Evolutionary conservation across 2,113 vertebrate species (phyloP), one percentile per base, ranked within the genome.

Genomic region (Mormyrus lacerda): DNA sequence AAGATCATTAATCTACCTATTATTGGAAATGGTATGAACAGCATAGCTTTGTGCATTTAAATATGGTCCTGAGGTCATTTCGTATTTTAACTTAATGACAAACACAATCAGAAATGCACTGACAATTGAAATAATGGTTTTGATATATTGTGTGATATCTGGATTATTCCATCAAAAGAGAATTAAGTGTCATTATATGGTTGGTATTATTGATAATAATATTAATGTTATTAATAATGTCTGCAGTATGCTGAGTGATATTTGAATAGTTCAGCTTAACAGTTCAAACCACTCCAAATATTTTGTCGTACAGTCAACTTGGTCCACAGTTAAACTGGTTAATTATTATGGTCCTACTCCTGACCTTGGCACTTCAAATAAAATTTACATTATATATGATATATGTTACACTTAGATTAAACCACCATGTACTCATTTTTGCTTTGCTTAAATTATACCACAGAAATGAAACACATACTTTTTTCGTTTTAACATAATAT

Each of bases 1-100:
- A 93, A 95, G 94, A 94, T 90, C 35, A 65, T 27, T 35, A 51
- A 15, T 69, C 69, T 24, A 73, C 31, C n/a, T 7, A 85, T 50
- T 42, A 58, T 35, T 55, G 50, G 55, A 61, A 61, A n/a, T 50
- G 45, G 44, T 85, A 24, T 7, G n/a, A 3, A 35, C 85, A 19
- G 9, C 47, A 13, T n/a, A 5, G n/a, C 17, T 51, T 79, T 50
- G 39, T 39, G 35, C 8, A 50, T 88, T 50, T 88, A 45, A 82
- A 65, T 82, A 51, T 39, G 58, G 3, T 65, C 4, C 24, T 88
- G 50, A 42, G 11, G 9, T 27, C 55, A n/a, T 61, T 61, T 61
- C 21, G 7, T 58, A 2, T 55, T 55, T 55, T 55, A 24, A 55
- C 53, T 24, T 24, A 55, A 55, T 55, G 21, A 55, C 5, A 55